Base-by-base conservation (phyloP, 2,888 invertebrate species). In the Patella depressa region DNA sequence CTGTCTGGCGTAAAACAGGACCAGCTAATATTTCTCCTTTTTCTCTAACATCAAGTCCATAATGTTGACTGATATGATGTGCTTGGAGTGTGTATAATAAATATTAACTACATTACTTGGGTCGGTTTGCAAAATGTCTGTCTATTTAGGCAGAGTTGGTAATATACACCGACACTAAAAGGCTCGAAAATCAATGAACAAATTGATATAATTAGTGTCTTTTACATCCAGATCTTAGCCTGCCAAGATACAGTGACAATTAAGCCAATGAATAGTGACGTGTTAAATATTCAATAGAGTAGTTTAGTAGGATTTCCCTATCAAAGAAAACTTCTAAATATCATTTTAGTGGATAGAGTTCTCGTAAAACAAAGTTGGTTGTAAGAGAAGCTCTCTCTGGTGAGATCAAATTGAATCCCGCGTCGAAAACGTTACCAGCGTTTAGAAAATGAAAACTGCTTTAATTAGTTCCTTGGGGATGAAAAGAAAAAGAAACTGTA, bases 281-380 rank as follows among this genome's bases (percentile, higher is more conserved):
- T 65, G 65, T 65, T 65, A 65, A 65, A 65, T 65, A 65, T 65
- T 65, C 65, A 65, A 65, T 65, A 65, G 65, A 65, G 65, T 24
- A 24, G 24, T 65, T 65, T 65, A 65, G 65, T 24, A 11, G 65
- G 65, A 65, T 65, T 65, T 65, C 24, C 65, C 65, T 65, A 65
- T 65, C 65, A 65, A 65, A 65, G 65, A 65, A 65, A 65, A 65
- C 65, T 65, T 65, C 65, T 65, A 65, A 65, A 65, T 65, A 65
- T 65, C 65, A 24, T 65, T 65, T 65, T n/a, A 24, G 65, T 65
- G 65, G 19, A 65, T 65, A 24, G 65, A 65, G 24, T 65, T 65
- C 65, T 65, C 65, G 24, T 65, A 65, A 65, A 65, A 65, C 24
- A 65, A 65, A 19, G 65, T 65, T 65, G 19, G 65, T 14, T 65